phyloP scores from a whole-genome alignment of 2,888 invertebrate species.

The Serrognathus titanus region DNA sequence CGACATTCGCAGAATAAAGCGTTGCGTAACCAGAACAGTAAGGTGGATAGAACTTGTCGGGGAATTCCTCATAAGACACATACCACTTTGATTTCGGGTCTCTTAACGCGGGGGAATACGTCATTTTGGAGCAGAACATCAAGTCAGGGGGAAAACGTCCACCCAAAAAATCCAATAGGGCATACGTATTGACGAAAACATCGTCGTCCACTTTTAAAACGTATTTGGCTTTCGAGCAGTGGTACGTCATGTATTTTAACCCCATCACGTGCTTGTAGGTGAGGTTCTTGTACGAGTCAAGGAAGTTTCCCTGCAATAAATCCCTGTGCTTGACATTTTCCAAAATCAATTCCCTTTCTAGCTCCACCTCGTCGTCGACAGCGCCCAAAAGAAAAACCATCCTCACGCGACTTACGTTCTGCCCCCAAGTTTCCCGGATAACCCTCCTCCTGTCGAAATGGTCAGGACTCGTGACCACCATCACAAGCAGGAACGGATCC shows the following conservation, averaged over 20 bases:
- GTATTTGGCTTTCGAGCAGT: constrained; percentile 63
- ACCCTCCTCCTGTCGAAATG: constrained; percentile 62
- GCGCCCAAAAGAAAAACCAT: constrained; percentile 67
- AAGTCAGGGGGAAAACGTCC: constrained; percentile 58
- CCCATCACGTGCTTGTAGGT: constrained; percentile 84
- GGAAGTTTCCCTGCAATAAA: constrained; percentile 72
- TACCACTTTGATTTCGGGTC: neutral
- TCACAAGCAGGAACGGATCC: constrained; percentile 58
- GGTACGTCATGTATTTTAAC: constrained; percentile 71
- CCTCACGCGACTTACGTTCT: constrained; percentile 52
- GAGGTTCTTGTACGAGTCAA: constrained; percentile 76
- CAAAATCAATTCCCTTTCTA: constrained; percentile 43
- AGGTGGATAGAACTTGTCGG: constrained; percentile 61
- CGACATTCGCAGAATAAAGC: constrained; percentile 57
- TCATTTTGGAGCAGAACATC: constrained; percentile 61
- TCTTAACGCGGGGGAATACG: constrained; percentile 30
- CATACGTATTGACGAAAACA: constrained; percentile 67
- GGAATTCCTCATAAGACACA: constrained; percentile 57
- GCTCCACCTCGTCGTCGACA: constrained; percentile 40
- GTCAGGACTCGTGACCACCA: constrained; percentile 66
- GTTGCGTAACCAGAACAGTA: constrained; percentile 72
- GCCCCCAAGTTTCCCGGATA: constrained; percentile 75
- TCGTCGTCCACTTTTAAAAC: constrained; percentile 77
- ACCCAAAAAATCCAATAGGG: constrained; percentile 57
- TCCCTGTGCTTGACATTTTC: constrained; percentile 63